Evolutionary conservation across 2,797 vertebrate genomes (phyloP), one percentile per base, ranked within the genome.

Genomic region (Gallirallus australis): DNA sequence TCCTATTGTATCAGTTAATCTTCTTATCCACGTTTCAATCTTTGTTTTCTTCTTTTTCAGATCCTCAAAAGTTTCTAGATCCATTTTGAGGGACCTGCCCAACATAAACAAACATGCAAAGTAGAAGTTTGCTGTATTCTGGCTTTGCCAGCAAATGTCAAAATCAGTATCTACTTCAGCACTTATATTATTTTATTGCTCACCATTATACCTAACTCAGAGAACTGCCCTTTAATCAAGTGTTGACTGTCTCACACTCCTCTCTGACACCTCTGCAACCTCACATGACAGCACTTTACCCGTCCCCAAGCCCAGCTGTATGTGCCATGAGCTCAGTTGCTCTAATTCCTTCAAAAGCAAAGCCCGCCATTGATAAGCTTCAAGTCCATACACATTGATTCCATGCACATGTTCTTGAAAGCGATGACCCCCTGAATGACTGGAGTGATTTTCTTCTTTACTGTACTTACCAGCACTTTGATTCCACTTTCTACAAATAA

Each of bases 381-480:
- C 37, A 84, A 59, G 48, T 31, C 10, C 54, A 16, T 50, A 50
- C 30, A 82, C 47, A 20, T 18, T 31, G 35, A 14, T 31, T 89
- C 6, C 50, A 57, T 0, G 1, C 6, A 42, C 0, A 0, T 60
- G 8, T 31, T 84, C 66, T 56, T 31, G 27, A 50, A 84, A 72
- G 25, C 4, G 2, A 23, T 54, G n/a, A 73, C 16, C 15, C 42
- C 52, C 0, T 42, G 30, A 76, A 59, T 8, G 82, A 52, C 35
- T 8, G 39, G 25, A 40, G 16, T 9, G 23, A 27, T 9, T 64
- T 68, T 47, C 53, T 82, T 42, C 35, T 28, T 8, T 42, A 27
- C 40, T 61, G 20, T 57, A 37, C 68, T 87, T 35, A 35, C 16
- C 16, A 63, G 37, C 45, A 86, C 18, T n/a, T 56, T 7, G 7